Conservation (phyloP, 2,113 vertebrate genomes). For the Chinchilla lanigera region DNA sequence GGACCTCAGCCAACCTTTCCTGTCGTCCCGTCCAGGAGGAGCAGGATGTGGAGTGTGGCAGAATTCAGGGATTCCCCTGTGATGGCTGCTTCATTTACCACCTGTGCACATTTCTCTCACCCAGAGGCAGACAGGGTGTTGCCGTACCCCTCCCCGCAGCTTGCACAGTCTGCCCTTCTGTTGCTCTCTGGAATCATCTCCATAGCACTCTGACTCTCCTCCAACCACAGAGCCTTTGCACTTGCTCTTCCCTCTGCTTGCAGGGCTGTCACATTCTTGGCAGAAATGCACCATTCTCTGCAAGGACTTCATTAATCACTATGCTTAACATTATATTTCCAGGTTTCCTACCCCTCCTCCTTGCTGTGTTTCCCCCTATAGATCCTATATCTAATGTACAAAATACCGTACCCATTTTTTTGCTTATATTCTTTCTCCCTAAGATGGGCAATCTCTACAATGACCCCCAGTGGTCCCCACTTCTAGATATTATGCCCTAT, state of each 20-base stretch:
- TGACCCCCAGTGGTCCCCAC: not conserved
- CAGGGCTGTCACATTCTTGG: not conserved
- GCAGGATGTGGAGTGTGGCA: not conserved
- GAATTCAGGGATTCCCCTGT: not conserved
- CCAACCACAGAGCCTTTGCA: not conserved
- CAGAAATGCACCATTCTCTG: not conserved
- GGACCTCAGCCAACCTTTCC: not conserved
- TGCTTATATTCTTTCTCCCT: not conserved
- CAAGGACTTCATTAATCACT: not conserved
- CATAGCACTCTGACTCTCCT: not conserved
- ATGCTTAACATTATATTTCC: not conserved
- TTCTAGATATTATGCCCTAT: not conserved
- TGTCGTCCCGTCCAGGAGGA: not conserved
- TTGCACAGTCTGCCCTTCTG: not conserved
- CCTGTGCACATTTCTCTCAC: not conserved
- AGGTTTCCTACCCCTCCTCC: not conserved
- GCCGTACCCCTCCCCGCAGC: rapidly evolving
- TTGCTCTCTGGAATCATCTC: not conserved
- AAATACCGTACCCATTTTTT: not conserved
- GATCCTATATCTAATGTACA: too few species aligned
- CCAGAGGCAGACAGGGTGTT: not conserved
- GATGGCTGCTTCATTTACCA: too few species aligned
- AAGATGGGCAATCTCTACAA: not conserved
- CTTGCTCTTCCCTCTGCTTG: not conserved
- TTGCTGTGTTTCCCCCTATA: not conserved